Conservation (phyloP, 2,888 invertebrate species). For the Lithosia quadra region DNA sequence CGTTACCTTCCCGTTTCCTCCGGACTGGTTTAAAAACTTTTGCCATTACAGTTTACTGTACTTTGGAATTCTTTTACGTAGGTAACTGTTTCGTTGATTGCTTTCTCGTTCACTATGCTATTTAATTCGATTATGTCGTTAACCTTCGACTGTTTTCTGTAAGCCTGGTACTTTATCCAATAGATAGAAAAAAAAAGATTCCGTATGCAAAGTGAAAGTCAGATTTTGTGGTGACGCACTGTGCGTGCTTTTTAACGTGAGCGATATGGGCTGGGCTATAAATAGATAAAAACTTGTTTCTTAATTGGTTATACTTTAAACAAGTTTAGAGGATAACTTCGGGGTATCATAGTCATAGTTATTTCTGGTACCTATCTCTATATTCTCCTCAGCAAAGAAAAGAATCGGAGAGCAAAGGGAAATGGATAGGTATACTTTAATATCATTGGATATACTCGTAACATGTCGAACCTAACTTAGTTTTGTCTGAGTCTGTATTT, state of each 20-base stretch:
- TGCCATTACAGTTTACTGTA: conserved; percentile 23
- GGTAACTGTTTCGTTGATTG: conserved; percentile 12
- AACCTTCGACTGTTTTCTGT: conserved; percentile 18
- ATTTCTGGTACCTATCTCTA: too few relatives aligned
- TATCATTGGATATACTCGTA: too few relatives aligned
- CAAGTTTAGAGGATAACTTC: too few relatives aligned
- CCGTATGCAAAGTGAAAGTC: conserved; percentile 1
- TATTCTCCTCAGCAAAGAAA: too few relatives aligned
- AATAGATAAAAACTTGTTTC: too few relatives aligned
- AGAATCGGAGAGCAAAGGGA: too few relatives aligned
- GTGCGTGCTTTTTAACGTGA: not conserved
- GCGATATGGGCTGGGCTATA: not conserved
- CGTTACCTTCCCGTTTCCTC: conserved; percentile 6
- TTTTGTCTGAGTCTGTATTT: too few relatives aligned
- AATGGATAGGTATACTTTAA: too few relatives aligned
- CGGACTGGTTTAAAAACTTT: conserved; percentile 32
- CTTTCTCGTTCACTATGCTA: conserved; percentile 16
- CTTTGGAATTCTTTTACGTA: conserved; percentile 24
- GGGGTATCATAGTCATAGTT: too few relatives aligned
- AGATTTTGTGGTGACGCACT: not conserved
- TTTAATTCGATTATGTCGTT: conserved; percentile 8
- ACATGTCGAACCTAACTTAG: too few relatives aligned
- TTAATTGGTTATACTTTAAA: too few relatives aligned
- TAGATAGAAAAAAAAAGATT: conserved; percentile 9
- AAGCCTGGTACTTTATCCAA: conserved; percentile 18